phyloP scores from a whole-genome alignment of 2,113 vertebrate genomes.

The Xenopus borealis region DNA sequence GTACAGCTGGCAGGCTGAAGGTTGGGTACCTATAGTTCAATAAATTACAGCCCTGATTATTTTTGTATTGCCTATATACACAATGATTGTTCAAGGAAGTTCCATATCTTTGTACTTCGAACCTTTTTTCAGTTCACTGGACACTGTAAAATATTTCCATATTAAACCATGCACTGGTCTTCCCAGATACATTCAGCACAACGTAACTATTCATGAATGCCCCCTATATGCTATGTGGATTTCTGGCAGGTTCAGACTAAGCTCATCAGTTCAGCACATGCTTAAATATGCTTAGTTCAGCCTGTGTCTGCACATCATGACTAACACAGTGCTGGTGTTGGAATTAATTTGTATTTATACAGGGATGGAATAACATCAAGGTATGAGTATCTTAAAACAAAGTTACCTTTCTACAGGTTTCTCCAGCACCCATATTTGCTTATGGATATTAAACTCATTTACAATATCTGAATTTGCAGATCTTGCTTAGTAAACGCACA shows the following conservation, averaged over 20 bases:
- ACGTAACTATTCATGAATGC: constrained; percentile 9
- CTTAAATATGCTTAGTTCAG: background rate
- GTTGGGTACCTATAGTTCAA: too few relatives aligned
- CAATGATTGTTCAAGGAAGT: too few relatives aligned
- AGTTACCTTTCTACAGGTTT: too few relatives aligned
- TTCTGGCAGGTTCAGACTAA: background rate
- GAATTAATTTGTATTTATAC: too few relatives aligned
- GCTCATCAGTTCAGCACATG: constrained; percentile 1
- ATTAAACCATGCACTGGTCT: background rate
- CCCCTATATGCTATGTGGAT: constrained; percentile 9
- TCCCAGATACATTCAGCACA: background rate
- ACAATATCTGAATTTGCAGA: constrained; percentile 10
- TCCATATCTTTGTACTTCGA: too few relatives aligned
- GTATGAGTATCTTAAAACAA: too few relatives aligned
- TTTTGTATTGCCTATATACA: too few relatives aligned
- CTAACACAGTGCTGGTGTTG: too few relatives aligned
- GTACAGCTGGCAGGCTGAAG: too few relatives aligned
- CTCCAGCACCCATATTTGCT: background rate
- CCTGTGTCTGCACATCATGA: background rate
- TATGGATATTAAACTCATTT: constrained; percentile 9
- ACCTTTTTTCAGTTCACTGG: background rate
- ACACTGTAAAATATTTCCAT: background rate
- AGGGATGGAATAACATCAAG: too few relatives aligned
- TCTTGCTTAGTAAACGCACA: background rate
- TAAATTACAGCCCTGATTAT: too few relatives aligned